These are phyloP conservation scores for Neogobius melanostomus DNA, from an alignment of 2,113 vertebrate species.

Conservation along the genomic window DNA sequence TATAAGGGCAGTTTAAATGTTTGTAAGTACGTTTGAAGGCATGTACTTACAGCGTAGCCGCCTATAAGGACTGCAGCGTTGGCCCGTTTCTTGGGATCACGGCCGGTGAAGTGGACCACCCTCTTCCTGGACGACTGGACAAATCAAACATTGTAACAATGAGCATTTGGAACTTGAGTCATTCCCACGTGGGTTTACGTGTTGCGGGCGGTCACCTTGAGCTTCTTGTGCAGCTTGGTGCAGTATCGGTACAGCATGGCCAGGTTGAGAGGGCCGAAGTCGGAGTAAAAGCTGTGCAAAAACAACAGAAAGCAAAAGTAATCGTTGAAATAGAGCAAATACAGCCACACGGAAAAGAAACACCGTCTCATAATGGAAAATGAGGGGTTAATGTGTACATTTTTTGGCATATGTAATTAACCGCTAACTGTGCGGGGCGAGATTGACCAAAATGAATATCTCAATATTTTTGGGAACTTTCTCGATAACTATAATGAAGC, in stretches of 20 bases:
- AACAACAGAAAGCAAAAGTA: too few relatives aligned
- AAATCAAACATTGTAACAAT: not conserved
- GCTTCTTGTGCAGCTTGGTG: slow-evolving; percentile 92
- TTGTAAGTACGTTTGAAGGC: not conserved
- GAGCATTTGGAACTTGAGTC: not conserved
- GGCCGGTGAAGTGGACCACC: slow-evolving; percentile 88
- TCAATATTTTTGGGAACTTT: too few relatives aligned
- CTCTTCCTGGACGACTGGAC: slow-evolving; percentile 80
- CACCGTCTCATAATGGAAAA: too few relatives aligned
- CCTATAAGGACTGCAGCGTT: slow-evolving; percentile 90
- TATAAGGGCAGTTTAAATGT: not conserved
- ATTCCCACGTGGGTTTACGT: not conserved
- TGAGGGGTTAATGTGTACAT: too few relatives aligned
- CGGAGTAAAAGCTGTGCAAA: slow-evolving; percentile 87
- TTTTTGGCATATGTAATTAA: too few relatives aligned
- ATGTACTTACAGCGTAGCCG: slow-evolving; percentile 86
- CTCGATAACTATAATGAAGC: too few relatives aligned
- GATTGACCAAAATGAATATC: too few relatives aligned
- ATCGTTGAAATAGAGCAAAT: too few relatives aligned
- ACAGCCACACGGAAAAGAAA: too few relatives aligned
- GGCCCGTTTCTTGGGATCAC: slow-evolving; percentile 88
- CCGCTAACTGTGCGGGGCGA: too few relatives aligned
- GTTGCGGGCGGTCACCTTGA: slow-evolving; percentile 81
- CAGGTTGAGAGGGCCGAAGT: slow-evolving; percentile 94
- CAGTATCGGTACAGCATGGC: slow-evolving; percentile 92